phyloP scores from a whole-genome alignment of 2,888 invertebrate genomes.

The Macrophya annulata region DNA sequence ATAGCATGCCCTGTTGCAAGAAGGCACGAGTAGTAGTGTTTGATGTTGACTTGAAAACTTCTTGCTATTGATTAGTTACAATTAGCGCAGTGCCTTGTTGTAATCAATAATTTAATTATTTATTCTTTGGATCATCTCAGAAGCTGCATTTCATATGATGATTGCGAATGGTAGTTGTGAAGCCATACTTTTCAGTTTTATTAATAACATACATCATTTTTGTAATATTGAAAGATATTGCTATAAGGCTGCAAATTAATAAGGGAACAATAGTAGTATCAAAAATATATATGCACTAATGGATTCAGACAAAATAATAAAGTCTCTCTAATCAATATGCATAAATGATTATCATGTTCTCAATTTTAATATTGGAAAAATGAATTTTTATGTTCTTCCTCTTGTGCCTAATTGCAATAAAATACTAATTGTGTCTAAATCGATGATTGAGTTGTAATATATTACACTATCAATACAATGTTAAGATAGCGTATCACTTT shows the following conservation, averaged over 20 bases:
- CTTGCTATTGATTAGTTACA: not conserved
- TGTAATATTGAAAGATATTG: not conserved
- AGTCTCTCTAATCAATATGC: not conserved
- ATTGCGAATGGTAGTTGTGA: constrained; percentile 1
- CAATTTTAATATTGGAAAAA: constrained; percentile 3
- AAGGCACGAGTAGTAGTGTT: constrained; percentile 39
- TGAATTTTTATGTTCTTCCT: not conserved
- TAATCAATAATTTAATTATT: not conserved
- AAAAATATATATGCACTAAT: not conserved
- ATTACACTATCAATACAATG: not conserved
- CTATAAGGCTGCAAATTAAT: not conserved
- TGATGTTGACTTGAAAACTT: constrained; percentile 14
- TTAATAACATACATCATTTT: not conserved
- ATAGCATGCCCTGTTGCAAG: constrained; percentile 36
- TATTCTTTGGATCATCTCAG: not conserved
- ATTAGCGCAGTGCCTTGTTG: constrained; percentile 26
- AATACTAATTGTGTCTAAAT: not conserved
- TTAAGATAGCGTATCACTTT: not conserved
- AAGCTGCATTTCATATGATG: not conserved
- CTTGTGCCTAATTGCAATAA: constrained; percentile 1
- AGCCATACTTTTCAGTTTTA: not conserved
- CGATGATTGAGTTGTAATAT: not conserved
- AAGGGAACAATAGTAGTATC: not conserved
- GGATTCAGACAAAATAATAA: not conserved
- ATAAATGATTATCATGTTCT: constrained; percentile 14